phyloP scores from a whole-genome alignment of 2,888 invertebrate genomes.

The Parnassius apollo region DNA sequence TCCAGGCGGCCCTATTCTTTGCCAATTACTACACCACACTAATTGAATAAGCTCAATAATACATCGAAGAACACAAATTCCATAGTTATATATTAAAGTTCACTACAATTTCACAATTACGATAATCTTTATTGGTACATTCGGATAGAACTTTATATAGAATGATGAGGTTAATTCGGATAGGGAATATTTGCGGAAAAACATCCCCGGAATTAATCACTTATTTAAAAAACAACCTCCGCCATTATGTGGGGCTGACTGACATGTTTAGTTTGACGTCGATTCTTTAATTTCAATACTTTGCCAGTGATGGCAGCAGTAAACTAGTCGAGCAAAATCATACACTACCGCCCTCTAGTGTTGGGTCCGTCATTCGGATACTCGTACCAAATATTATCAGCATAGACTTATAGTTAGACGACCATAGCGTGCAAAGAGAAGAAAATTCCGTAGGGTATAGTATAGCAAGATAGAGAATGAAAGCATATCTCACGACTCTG shows the following conservation, averaged over 20 bases:
- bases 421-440: too few relatives aligned
- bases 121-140: constrained; percentile 16
- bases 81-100: constrained; percentile 38
- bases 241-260: constrained; percentile 64
- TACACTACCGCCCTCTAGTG: constrained; percentile 25
- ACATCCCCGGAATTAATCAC: constrained; percentile 48
- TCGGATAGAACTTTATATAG: constrained; percentile 14
- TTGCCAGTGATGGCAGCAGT: constrained; percentile 41
- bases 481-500: too few relatives aligned
- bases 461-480: too few relatives aligned
- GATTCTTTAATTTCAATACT: constrained; percentile 54
- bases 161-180: constrained; percentile 11
- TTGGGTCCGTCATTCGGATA: constrained; percentile 8
- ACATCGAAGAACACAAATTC: constrained; percentile 48
- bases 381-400: background rate
- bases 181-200: constrained; percentile 39
- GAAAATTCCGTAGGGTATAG: too few relatives aligned
- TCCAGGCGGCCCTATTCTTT: constrained; percentile 37
- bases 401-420: background rate
- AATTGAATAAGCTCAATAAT: constrained; percentile 60
- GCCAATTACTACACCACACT: constrained; percentile 41
- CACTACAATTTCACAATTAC: constrained; percentile 21
- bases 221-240: constrained; percentile 64
- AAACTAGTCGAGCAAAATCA: background rate
- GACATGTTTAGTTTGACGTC: constrained; percentile 68